Conservation (phyloP, 2,113 vertebrate species). For the Potamarius usumacintae region DNA sequence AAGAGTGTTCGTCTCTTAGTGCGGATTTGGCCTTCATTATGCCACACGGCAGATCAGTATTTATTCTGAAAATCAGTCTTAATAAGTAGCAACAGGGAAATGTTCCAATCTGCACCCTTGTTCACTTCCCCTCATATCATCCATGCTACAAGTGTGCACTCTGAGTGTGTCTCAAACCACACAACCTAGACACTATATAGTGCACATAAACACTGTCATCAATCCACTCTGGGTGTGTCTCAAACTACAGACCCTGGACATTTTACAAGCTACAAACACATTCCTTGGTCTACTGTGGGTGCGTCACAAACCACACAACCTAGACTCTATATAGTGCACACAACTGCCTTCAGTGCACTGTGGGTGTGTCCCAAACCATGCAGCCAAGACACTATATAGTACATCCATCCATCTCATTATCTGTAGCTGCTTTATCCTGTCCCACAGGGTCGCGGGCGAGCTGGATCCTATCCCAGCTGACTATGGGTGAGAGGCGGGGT, state of each 20-base stretch:
- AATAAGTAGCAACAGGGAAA: background rate
- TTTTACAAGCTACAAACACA: background rate
- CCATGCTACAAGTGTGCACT: background rate
- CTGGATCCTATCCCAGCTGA: no score
- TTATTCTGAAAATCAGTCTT: background rate
- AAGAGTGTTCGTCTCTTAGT: conserved; percentile 31
- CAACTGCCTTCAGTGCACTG: background rate
- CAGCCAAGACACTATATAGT: background rate
- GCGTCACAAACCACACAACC: background rate
- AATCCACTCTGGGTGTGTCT: background rate
- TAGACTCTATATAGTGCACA: background rate
- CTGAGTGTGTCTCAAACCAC: background rate
- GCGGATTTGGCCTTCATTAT: conserved; percentile 39
- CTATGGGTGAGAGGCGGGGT: no score
- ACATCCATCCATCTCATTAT: no score
- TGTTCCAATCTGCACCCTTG: background rate
- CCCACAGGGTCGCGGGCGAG: no score
- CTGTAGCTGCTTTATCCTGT: no score
- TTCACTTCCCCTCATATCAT: background rate
- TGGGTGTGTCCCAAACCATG: background rate
- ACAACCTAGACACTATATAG: background rate
- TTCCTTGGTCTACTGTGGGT: background rate
- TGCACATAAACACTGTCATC: background rate
- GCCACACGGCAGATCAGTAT: background rate
- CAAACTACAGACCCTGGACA: background rate